Evolutionary conservation across 2,113 vertebrate species (phyloP).

Genomic region (Diphyllodes magnificus): DNA sequence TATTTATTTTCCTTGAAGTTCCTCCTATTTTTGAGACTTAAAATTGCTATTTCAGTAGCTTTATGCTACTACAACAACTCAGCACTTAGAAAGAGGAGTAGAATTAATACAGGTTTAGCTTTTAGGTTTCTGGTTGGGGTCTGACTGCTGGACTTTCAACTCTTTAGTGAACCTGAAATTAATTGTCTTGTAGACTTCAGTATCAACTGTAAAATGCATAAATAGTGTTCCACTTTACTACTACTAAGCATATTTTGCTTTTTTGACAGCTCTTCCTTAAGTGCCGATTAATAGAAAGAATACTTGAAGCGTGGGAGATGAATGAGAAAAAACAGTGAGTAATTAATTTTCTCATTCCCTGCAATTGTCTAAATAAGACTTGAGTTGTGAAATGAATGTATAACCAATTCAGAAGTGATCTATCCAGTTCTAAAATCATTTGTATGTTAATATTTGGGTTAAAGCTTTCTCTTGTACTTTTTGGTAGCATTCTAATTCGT

Average conservation of each 20-base stretch:
- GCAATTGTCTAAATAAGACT: not conserved
- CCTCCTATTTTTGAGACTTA: not conserved
- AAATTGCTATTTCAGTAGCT: not conserved
- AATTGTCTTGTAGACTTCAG: not conserved
- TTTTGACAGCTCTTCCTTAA: conserved; percentile 88
- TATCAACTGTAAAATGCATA: not conserved
- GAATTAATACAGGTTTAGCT: not conserved
- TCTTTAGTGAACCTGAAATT: not conserved
- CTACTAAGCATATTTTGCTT: not conserved
- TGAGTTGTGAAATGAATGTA: not conserved
- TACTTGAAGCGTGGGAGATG: conserved; percentile 92
- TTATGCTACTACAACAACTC: not conserved
- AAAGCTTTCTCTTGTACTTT: not conserved
- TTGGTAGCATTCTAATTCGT: not conserved
- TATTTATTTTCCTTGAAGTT: not conserved
- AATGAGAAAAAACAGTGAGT: conserved; percentile 99
- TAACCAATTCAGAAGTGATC: not conserved
- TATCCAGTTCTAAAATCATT: not conserved
- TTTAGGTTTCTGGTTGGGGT: not conserved
- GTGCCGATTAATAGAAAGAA: conserved; percentile 94
- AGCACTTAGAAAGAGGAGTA: not conserved
- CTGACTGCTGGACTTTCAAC: not conserved
- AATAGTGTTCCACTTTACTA: not conserved
- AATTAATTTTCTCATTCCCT: not conserved
- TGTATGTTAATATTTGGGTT: not conserved